Percentiles rank a stretch among this genome's conserved stretches.
Conservation (phyloP, 2,113 vertebrate genomes). For the Phalacrocorax pelagicus region DNA sequence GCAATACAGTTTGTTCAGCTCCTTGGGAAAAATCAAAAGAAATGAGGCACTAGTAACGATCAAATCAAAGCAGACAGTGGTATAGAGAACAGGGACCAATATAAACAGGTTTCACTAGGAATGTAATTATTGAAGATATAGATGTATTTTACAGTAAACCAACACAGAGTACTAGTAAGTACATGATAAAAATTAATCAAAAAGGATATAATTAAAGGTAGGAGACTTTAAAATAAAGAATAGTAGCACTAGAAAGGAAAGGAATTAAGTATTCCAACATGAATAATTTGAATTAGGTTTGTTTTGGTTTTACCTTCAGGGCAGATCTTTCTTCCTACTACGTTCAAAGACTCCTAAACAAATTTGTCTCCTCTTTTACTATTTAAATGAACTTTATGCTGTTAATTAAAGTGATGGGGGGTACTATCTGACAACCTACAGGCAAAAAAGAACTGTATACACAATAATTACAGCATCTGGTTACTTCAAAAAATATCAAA, state of each 20-base stretch:
- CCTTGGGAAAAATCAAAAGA: background rate
- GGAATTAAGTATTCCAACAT: background rate
- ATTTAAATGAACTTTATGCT: background rate
- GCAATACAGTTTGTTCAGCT: background rate
- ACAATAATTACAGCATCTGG: constrained; percentile 31
- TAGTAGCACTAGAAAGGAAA: background rate
- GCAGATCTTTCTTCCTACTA: background rate
- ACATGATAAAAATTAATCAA: background rate
- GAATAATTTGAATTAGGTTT: background rate
- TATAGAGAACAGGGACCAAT: background rate
- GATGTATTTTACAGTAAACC: background rate
- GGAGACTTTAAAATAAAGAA: background rate
- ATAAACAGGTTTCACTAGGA: background rate
- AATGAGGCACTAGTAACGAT: background rate
- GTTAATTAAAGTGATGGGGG: constrained; percentile 19
- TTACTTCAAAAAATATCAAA: background rate
- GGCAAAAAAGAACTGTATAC: background rate
- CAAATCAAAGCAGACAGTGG: background rate
- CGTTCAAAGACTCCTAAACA: background rate
- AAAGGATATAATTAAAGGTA: background rate
- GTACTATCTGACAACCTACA: background rate
- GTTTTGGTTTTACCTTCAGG: background rate
- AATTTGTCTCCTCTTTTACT: constrained; percentile 29
- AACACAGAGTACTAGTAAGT: background rate
- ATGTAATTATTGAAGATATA: background rate